A percentile compares a stretch with the other conserved stretches of the same genome.
These are phyloP conservation scores for Orbicella faveolata DNA, from an alignment of 64 coral and sea anemone species.

Conservation along the genomic window DNA sequence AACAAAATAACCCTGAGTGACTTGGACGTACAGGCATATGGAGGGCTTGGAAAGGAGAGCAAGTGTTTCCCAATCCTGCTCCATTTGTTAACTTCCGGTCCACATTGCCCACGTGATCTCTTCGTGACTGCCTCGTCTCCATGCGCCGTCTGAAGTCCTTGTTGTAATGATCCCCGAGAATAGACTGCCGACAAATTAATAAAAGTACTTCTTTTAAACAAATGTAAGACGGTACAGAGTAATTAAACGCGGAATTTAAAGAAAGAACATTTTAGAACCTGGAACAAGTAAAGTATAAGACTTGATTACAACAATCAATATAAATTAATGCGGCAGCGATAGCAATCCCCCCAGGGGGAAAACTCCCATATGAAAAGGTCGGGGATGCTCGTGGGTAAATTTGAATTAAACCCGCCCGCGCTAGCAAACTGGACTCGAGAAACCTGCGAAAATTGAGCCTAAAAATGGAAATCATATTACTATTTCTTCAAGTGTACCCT, in stretches of 20 bases:
- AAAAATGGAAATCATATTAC: too few species aligned
- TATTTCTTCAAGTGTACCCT: too few species aligned
- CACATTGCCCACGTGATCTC: constrained; percentile 83
- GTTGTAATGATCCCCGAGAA: constrained; percentile 90
- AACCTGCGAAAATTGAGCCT: too few species aligned
- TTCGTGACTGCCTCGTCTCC: constrained; percentile 80
- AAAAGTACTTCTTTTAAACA: too few species aligned
- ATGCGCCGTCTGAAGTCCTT: constrained; percentile 89
- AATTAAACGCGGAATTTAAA: neutral
- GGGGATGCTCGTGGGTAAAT: too few species aligned
- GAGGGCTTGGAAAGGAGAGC: constrained; percentile 92
- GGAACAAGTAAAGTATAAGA: too few species aligned
- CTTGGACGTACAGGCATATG: constrained; percentile 66
- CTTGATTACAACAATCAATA: too few species aligned
- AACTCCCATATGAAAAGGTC: too few species aligned
- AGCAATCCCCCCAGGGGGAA: too few species aligned
- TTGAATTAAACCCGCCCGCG: too few species aligned
- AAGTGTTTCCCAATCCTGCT: constrained; percentile 62
- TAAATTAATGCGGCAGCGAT: too few species aligned
- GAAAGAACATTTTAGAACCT: neutral
- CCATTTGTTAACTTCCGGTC: constrained; percentile 68
- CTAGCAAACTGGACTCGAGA: too few species aligned
- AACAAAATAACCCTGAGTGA: neutral
- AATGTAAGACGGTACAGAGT: neutral
- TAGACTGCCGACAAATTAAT: constrained; percentile 87